A percentile compares a stretch with the other conserved stretches of the same genome.
Evolutionary conservation across 2,113 vertebrate genomes (phyloP).

Genomic region (Falcunculus frontatus): DNA sequence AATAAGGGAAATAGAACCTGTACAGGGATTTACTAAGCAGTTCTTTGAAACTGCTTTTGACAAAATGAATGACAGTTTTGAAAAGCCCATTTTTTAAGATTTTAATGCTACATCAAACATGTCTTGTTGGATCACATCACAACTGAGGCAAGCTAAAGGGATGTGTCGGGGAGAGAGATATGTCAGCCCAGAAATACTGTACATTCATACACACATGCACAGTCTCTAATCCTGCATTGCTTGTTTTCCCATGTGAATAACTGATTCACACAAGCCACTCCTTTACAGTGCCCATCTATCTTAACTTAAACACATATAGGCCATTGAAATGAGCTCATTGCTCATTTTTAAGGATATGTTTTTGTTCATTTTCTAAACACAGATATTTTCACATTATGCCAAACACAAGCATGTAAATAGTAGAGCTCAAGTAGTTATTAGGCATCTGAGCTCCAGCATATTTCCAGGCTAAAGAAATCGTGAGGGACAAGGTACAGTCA

Average conservation of each 20-base stretch:
- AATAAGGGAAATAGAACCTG: background rate
- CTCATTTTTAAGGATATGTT: background rate
- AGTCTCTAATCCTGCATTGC: background rate
- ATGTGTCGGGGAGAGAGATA: background rate
- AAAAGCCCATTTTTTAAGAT: slow-evolving; percentile 48
- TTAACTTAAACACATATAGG: background rate
- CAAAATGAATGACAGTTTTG: slow-evolving; percentile 52
- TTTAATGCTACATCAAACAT: slow-evolving; percentile 53
- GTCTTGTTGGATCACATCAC: slow-evolving; percentile 50
- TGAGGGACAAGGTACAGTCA: background rate
- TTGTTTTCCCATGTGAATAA: background rate
- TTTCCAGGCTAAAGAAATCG: background rate
- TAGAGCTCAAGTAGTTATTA: background rate
- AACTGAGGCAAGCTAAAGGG: slow-evolving; percentile 38
- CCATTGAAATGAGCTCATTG: background rate
- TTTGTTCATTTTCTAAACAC: background rate
- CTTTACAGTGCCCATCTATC: background rate
- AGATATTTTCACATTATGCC: background rate
- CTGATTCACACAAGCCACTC: background rate
- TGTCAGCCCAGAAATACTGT: background rate
- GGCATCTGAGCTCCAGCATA: background rate
- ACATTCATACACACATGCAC: background rate
- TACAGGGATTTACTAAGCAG: background rate
- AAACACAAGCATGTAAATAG: background rate
- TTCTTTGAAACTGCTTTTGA: slow-evolving; percentile 38